Evolutionary conservation across 2,113 vertebrate species (phyloP), one percentile per base, ranked within the genome.

Genomic region (Chroicocephalus ridibundus): DNA sequence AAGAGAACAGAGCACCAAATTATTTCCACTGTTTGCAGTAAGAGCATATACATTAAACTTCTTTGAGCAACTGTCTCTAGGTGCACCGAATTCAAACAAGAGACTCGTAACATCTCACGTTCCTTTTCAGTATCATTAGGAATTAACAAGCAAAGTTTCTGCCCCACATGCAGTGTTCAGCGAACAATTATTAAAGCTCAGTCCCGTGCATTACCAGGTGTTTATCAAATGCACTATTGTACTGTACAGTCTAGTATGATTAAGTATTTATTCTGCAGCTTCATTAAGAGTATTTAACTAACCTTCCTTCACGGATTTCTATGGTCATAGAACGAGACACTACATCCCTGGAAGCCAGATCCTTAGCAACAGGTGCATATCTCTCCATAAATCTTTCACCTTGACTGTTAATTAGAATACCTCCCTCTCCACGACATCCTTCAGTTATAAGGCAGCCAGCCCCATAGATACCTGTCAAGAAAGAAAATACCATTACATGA

Each of bases 341-440:
- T 4, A 99, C 99, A 7, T 99, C 99, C 92, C 99, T 98, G 87
- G 99, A 99, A 31, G 99, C 99, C 96, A 99, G 97, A 96, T 99
- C 99, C 97, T 99, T 99, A 27, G 99, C 99, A 6, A 99, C 99
- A 11, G 99, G 99, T 7, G 99, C 99, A 0, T 99, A 99, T 82
- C 99, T 99, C 97, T 99, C 99, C 99, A 99, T 99, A 97, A 99
- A 99, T 71, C 99, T 98, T 97, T 99, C 99, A 12, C 99, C 99
- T 97, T 99, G 99, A 61, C 99, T 99, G 97, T 99, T 99, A 74
- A 99, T 99, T 55, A 99, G 98, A 97, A 99, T 99, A 36, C 99
- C 99, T 72, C 99, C 99, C 86, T 99, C 99, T 69, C 99, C 99
- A 92, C 99, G 99, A 88, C 99, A 99, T 6, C 99, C 99, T 96